Percentiles rank a stretch among this genome's conserved stretches.
phyloP scores from a whole-genome alignment of 2,888 invertebrate genomes.

The Drosophila meridiana region DNA sequence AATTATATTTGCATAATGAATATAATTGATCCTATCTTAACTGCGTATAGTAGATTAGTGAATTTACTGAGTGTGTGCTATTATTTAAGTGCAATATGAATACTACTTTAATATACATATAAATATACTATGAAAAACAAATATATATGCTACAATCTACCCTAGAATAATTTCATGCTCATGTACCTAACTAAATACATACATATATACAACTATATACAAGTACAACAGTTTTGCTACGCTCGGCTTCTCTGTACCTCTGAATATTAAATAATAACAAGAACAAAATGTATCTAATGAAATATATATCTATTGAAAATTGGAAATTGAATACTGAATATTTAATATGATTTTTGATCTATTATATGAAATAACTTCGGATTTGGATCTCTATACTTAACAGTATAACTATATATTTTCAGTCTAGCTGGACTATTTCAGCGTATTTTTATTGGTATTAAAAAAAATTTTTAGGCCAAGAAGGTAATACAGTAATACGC shows the following conservation, averaged over 20 bases:
- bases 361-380: neutral
- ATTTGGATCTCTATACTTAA: neutral
- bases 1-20: conserved; percentile 4
- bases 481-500: too few species aligned
- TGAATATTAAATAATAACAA: conserved; percentile 8
- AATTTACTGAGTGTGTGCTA: conserved; percentile 27
- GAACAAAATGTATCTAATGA: neutral
- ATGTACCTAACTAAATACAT: conserved; percentile 6
- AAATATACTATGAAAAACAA: neutral
- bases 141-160: neutral
- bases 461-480: too few species aligned
- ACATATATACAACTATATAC: conserved; percentile 8
- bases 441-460: too few species aligned
- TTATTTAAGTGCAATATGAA: conserved; percentile 47
- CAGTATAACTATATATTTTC: too few species aligned
- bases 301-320: conserved; percentile 1
- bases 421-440: too few species aligned
- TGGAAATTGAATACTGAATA: neutral
- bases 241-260: conserved; percentile 61
- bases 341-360: neutral
- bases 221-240: conserved; percentile 52
- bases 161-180: neutral
- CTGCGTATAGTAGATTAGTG: conserved; percentile 20
- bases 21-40: conserved; percentile 10
- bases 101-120: conserved; percentile 9